These are phyloP conservation scores for Athalia circularis DNA, from an alignment of 2,888 invertebrate genomes.

Conservation along the genomic window DNA sequence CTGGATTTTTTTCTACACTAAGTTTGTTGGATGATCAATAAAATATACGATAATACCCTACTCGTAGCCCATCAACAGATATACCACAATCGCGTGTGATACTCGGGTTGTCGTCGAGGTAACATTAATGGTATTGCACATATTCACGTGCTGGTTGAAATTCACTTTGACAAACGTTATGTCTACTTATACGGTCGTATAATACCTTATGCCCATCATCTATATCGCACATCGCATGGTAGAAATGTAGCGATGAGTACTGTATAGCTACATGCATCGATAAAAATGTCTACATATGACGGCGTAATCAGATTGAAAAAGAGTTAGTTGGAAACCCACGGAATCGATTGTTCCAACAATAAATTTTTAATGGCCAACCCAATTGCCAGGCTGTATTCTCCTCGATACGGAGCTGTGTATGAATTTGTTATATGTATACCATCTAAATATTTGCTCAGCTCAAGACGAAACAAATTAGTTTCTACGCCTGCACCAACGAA, in stretches of 20 bases:
- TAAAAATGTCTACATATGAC: not conserved
- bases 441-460: slow-evolving; percentile 19
- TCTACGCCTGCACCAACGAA: not conserved
- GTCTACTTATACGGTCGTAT: too few relatives aligned
- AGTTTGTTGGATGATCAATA: slow-evolving; percentile 4
- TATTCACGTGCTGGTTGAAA: not conserved
- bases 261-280: not conserved
- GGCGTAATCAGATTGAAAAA: slow-evolving; percentile 14
- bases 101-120: not conserved
- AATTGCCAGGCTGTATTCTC: slow-evolving; percentile 9
- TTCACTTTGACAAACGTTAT: not conserved
- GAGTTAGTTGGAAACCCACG: not conserved
- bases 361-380: slow-evolving; percentile 26
- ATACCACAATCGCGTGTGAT: slow-evolving; percentile 15
- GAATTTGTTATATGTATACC: not conserved
- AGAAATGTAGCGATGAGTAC: not conserved
- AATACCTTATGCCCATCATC: too few relatives aligned
- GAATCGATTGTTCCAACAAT: slow-evolving; percentile 6
- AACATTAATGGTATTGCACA: slow-evolving; percentile 1
- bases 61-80: not conserved
- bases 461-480: not conserved
- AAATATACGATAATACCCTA: not conserved
- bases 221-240: too few relatives aligned
- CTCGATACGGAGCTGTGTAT: not conserved
- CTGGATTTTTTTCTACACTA: not conserved